These are phyloP conservation scores for Cairina moschata DNA, from an alignment of 2,113 vertebrate genomes.

Conservation along the genomic window DNA sequence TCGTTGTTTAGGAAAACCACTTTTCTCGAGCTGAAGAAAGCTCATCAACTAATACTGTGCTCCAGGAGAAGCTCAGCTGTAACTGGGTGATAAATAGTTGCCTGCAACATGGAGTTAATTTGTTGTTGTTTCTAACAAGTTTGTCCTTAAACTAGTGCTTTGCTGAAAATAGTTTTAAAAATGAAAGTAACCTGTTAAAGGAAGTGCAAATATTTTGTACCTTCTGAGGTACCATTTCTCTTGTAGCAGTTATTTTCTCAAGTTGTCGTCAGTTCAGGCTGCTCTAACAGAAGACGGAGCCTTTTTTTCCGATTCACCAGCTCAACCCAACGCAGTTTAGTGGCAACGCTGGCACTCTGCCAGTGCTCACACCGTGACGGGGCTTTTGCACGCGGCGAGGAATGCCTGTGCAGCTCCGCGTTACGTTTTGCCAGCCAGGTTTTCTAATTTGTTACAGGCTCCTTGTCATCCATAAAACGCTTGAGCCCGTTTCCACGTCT, in stretches of 20 bases:
- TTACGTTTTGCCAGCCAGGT: rapidly evolving
- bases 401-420: neutral
- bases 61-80: too few species aligned
- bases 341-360: rapidly evolving
- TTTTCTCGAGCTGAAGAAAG: neutral
- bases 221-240: neutral
- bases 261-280: neutral
- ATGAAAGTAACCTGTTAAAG: neutral
- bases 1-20: neutral
- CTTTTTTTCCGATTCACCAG: neutral
- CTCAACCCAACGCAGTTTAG: neutral
- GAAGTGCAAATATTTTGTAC: neutral
- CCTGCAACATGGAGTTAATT: neutral
- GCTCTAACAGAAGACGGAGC: neutral
- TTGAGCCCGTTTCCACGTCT: neutral
- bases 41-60: too few species aligned
- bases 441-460: neutral
- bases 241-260: neutral
- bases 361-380: rapidly evolving
- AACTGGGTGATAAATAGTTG: too few species aligned
- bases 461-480: rapidly evolving
- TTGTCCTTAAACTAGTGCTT: neutral
- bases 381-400: rapidly evolving
- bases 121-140: neutral
- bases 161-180: neutral